Conservation (phyloP, 2,113 vertebrate species). For the Enhydra lutris region DNA sequence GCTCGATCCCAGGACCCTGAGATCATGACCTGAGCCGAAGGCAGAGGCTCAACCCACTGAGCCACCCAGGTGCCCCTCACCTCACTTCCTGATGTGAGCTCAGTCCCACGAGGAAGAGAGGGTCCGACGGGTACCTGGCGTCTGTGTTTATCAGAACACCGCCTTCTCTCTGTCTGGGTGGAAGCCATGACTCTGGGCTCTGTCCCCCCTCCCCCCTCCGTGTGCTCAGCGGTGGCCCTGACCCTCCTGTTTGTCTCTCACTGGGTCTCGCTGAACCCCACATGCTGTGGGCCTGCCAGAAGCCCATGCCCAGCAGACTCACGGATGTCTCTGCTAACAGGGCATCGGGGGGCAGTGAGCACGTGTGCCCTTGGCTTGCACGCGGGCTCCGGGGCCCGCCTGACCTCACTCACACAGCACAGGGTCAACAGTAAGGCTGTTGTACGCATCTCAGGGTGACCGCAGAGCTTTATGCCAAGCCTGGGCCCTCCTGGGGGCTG, state of each 20-base stretch:
- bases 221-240: too few relatives aligned
- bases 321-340: accelerated
- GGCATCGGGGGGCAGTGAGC: accelerated
- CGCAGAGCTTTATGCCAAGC: accelerated
- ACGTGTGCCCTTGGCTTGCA: too few relatives aligned
- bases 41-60: too few relatives aligned
- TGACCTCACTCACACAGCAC: not conserved
- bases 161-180: not conserved
- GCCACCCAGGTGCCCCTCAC: too few relatives aligned
- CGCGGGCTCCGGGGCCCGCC: accelerated
- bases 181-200: not conserved
- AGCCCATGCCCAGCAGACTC: accelerated
- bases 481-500: too few relatives aligned
- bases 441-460: not conserved
- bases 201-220: accelerated
- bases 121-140: accelerated
- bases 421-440: not conserved
- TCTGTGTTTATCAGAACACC: not conserved
- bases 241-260: too few relatives aligned
- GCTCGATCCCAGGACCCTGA: too few relatives aligned
- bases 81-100: not conserved
- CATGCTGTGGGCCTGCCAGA: accelerated
- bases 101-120: not conserved
- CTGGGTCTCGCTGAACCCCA: not conserved
- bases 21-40: too few relatives aligned